phyloP scores from a whole-genome alignment of 2,888 invertebrate species.

The Andrena fulva region DNA sequence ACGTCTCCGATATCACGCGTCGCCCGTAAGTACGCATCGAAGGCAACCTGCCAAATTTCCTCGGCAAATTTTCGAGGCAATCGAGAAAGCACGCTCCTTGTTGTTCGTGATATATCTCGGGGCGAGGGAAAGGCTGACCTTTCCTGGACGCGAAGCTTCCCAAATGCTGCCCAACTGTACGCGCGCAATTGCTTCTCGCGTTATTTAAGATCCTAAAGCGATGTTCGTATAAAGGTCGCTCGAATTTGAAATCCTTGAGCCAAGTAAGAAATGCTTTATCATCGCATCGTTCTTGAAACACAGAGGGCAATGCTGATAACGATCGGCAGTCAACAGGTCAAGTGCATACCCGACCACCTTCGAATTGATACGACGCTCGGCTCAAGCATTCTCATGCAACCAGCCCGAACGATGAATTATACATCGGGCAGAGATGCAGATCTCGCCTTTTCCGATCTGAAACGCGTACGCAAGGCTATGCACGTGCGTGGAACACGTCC shows the following conservation, averaged over 20 bases:
- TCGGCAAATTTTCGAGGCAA: conserved; percentile 24
- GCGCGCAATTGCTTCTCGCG: too few species aligned
- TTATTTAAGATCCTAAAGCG: too few species aligned
- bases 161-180: too few species aligned
- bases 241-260: too few species aligned
- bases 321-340: too few species aligned
- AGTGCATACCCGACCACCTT: too few species aligned
- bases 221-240: too few species aligned
- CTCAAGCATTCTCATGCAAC: background rate
- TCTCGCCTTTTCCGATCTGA: background rate
- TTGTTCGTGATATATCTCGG: background rate
- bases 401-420: background rate
- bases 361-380: too few species aligned
- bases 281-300: too few species aligned
- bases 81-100: conserved; percentile 7
- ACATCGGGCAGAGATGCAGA: background rate
- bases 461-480: background rate
- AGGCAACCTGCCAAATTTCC: conserved; percentile 60
- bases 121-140: background rate
- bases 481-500: conserved; percentile 28
- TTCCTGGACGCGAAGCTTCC: background rate
- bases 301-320: too few species aligned
- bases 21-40: conserved; percentile 48
- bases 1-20: conserved; percentile 48
- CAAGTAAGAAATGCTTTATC: too few species aligned